These are phyloP conservation scores for Acrocephalus kingi DNA, from an alignment of 2,113 vertebrate species.

Conservation along the genomic window DNA sequence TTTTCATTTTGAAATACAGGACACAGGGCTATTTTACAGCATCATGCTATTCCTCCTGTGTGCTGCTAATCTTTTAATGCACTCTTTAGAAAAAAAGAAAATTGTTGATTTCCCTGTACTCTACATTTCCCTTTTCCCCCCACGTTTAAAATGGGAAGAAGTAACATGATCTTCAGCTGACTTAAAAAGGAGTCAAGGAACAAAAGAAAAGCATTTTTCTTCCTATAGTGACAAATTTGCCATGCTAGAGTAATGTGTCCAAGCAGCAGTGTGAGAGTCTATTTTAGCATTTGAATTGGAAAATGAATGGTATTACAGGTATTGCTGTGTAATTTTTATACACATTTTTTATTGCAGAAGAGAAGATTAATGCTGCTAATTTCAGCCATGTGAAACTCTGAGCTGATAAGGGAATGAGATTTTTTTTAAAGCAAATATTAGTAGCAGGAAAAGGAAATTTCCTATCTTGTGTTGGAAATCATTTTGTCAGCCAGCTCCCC, in stretches of 20 bases:
- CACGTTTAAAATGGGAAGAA: conserved; percentile 54
- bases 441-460: conserved; percentile 19
- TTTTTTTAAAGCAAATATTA: conserved; percentile 51
- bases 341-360: conserved; percentile 46
- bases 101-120: conserved; percentile 30
- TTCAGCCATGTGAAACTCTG: conserved; percentile 58
- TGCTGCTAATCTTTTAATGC: conserved; percentile 57
- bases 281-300: conserved; percentile 70
- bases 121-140: background rate
- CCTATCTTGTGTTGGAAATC: conserved; percentile 15
- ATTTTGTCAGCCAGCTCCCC: conserved; percentile 42
- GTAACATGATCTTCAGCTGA: conserved; percentile 56
- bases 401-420: conserved; percentile 32
- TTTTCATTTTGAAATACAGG: conserved; percentile 39
- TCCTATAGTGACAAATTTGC: conserved; percentile 26
- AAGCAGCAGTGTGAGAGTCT: conserved; percentile 41
- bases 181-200: conserved; percentile 65
- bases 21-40: conserved; percentile 36
- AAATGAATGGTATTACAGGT: conserved; percentile 58
- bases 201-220: conserved; percentile 53
- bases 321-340: conserved; percentile 48
- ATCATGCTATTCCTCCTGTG: conserved; percentile 9
- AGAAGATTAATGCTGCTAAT: conserved; percentile 73
- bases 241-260: conserved; percentile 34
- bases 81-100: conserved; percentile 56